phyloP scores from a whole-genome alignment of 2,888 invertebrate genomes.

The Girardia tigrina region DNA sequence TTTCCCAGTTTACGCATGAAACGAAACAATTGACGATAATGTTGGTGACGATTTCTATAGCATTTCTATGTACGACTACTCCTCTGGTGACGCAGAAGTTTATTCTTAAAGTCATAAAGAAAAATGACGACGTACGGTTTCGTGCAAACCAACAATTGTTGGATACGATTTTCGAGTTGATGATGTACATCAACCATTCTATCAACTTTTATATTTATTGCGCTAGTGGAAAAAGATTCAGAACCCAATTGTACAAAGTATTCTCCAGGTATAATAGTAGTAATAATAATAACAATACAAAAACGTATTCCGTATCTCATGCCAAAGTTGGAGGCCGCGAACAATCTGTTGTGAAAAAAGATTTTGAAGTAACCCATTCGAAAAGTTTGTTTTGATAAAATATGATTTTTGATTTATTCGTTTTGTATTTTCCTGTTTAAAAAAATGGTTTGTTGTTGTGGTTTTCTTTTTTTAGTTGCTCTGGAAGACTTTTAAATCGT shows the following conservation, averaged over 20 bases:
- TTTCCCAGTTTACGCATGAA: neutral
- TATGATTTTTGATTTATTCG: no score
- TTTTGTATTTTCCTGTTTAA: no score
- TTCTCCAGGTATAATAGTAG: no score
- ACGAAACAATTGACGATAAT: conserved; percentile 34
- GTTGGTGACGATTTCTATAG: conserved; percentile 29
- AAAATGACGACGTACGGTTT: neutral
- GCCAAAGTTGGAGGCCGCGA: no score
- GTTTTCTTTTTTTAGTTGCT: no score
- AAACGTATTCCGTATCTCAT: no score
- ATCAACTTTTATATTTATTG: conserved; percentile 36
- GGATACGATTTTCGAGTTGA: conserved; percentile 32
- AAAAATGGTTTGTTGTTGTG: no score
- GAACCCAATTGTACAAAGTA: conserved; percentile 28
- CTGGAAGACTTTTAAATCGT: no score
- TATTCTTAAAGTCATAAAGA: neutral
- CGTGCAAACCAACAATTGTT: conserved; percentile 25
- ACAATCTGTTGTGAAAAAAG: no score
- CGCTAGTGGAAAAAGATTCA: conserved; percentile 33
- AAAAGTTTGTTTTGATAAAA: no score
- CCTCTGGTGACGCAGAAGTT: conserved; percentile 35
- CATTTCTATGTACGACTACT: conserved; percentile 36
- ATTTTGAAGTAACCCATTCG: no score
- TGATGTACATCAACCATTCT: conserved; percentile 36
- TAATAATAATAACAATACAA: no score